These are phyloP conservation scores for Gobiocypris rarus DNA, from an alignment of 2,113 vertebrate species.

Conservation along the genomic window DNA sequence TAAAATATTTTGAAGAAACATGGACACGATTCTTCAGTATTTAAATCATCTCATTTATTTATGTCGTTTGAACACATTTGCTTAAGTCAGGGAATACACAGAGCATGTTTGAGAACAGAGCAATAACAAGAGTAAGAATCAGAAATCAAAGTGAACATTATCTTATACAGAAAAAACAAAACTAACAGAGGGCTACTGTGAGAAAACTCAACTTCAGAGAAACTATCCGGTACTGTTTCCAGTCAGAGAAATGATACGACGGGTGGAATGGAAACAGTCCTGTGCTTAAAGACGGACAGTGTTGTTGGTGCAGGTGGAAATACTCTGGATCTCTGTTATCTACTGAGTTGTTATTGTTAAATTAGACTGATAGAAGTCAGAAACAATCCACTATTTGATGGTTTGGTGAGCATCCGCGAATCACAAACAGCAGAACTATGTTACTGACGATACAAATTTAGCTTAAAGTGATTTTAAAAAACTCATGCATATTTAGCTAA, in stretches of 20 bases:
- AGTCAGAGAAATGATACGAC: slow-evolving; percentile 31
- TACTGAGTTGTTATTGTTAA: background rate
- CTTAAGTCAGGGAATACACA: slow-evolving; percentile 77
- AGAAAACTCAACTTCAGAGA: slow-evolving; percentile 63
- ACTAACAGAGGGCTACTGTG: slow-evolving; percentile 61
- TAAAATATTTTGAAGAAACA: background rate
- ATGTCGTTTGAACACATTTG: slow-evolving; percentile 76
- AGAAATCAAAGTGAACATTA: slow-evolving; percentile 69
- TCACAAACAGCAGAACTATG: slow-evolving; percentile 26
- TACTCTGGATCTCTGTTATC: background rate
- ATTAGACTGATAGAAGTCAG: background rate
- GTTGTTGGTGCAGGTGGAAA: slow-evolving; percentile 56
- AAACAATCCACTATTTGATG: background rate
- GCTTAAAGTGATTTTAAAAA: background rate
- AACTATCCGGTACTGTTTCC: slow-evolving; percentile 58
- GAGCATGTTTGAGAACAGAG: slow-evolving; percentile 74
- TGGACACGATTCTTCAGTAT: slow-evolving; percentile 50
- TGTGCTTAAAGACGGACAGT: slow-evolving; percentile 44
- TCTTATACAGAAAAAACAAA: slow-evolving; percentile 71
- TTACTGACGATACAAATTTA: slow-evolving; percentile 14
- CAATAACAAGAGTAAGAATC: slow-evolving; percentile 73
- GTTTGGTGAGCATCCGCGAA: slow-evolving; percentile 26
- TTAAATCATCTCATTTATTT: slow-evolving; percentile 77
- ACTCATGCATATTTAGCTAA: slow-evolving; percentile 12
- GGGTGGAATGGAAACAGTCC: slow-evolving; percentile 54